Conservation (phyloP, 2,888 invertebrate genomes). For the Digitonthophagus gazella region DNA sequence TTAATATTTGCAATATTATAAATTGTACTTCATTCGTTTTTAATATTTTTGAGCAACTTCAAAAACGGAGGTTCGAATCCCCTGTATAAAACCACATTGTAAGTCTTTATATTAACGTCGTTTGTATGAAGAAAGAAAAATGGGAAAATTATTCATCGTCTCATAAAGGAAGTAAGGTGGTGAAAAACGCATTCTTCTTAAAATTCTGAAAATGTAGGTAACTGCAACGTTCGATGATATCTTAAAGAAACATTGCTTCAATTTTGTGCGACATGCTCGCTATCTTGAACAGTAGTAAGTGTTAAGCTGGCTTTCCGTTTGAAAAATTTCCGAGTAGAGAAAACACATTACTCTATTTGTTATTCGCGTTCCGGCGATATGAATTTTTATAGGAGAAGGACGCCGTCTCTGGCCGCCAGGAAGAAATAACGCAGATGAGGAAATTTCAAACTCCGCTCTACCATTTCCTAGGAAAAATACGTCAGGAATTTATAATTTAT, state of each 20-base stretch:
- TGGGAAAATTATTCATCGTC: not conserved
- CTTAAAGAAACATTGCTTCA: not conserved
- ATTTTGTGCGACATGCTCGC: not conserved
- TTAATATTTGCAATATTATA: too few relatives aligned
- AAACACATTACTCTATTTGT: slow-evolving; percentile 7
- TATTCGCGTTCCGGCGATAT: slow-evolving; percentile 3
- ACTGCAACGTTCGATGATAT: not conserved
- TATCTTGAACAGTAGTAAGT: not conserved
- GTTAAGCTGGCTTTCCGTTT: not conserved
- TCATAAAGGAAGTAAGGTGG: not conserved
- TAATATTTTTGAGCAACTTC: too few relatives aligned
- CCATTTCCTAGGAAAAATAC: slow-evolving; percentile 3
- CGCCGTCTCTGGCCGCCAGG: not conserved
- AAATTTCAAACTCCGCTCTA: slow-evolving; percentile 9
- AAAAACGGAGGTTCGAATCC: too few relatives aligned
- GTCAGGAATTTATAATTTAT: slow-evolving; percentile 10
- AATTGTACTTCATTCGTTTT: too few relatives aligned
- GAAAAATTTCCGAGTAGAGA: not conserved
- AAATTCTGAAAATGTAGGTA: not conserved
- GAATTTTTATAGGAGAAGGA: slow-evolving; percentile 5
- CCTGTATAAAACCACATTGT: too few relatives aligned
- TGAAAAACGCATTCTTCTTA: not conserved
- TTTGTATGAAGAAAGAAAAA: too few relatives aligned
- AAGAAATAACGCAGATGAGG: slow-evolving; percentile 1
- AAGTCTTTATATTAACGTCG: too few relatives aligned